Evolutionary conservation across 2,113 vertebrate genomes (phyloP), one percentile per base, ranked within the genome.

Genomic region (Petrocephalus microphthalmus): DNA sequence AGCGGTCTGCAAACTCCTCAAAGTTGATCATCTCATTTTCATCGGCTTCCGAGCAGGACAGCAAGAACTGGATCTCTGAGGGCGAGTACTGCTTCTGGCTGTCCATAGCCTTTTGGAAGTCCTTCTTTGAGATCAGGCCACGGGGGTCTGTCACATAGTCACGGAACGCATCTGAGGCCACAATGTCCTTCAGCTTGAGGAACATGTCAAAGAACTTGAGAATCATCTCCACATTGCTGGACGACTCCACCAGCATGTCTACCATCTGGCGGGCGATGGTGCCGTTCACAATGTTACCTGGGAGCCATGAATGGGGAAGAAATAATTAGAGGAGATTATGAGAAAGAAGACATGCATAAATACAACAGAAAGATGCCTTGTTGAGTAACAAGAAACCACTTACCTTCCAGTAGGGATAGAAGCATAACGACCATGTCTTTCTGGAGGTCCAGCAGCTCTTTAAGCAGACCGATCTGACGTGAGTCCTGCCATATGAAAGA

Each of bases 121-220:
- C 98, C 91, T 99, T 99, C 93, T 98, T 98, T 90, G 98, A 99
- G 94, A 99, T 99, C 3, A 99, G 96, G 0, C 98, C 98, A 0
- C 98, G 97, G 0, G 97, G 98, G 88, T 99, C 98, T 0, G 96
- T 96, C 89, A 99, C 95, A 0, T 97, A 99, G 90, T 98, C 96
- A 20, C 95, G 94, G 96, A 99, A 99, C 64, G 98, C 98, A 8
- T 99, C 98, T 0, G 98, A 99, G 0, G 96, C 96, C 88, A 98
- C 97, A 2, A 99, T 99, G 94, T 99, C 98, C 88, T 98, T 97
- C 85, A 99, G 96, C 92, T 99, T 99, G 8, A 99, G 96, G 95
- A 99, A 99, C 97, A 98, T 99, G 94, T 99, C 98, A 0, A 99
- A 99, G 96, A 99, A 99, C 93, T 99, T 99, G 67, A 99, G 97